A percentile compares a stretch with the other conserved stretches of the same genome.
Evolutionary conservation across 2,888 invertebrate species (phyloP).

Genomic region (Torymus tubicola): DNA sequence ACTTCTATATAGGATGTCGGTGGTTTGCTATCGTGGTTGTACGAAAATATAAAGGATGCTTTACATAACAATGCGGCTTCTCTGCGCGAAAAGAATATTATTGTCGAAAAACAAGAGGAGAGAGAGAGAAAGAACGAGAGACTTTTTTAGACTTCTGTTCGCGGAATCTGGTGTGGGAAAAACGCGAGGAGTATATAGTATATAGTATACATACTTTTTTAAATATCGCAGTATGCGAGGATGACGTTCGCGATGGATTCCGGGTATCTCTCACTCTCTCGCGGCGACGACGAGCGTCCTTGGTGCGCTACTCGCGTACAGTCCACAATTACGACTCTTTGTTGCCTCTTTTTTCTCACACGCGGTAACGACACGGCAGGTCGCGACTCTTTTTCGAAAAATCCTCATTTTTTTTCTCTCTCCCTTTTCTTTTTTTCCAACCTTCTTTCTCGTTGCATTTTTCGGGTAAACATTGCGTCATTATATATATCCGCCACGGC

Average conservation of each 20-base stretch:
- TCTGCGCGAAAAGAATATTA: too few relatives aligned
- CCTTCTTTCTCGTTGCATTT: constrained; percentile 17
- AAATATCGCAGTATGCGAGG: constrained; percentile 51
- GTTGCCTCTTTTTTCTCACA: constrained; percentile 40
- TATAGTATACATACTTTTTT: constrained; percentile 51
- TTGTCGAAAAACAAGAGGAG: not conserved
- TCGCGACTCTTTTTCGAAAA: constrained; percentile 17
- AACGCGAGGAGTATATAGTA: constrained; percentile 27
- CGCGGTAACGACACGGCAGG: not conserved
- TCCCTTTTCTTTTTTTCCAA: too few relatives aligned
- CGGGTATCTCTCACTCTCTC: constrained; percentile 26
- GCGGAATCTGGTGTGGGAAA: constrained; percentile 34
- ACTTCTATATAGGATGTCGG: too few relatives aligned
- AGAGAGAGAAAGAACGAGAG: not conserved
- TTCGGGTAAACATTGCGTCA: constrained; percentile 51
- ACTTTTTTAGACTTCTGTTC: constrained; percentile 18
- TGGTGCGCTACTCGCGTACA: constrained; percentile 17
- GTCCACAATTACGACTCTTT: constrained; percentile 52
- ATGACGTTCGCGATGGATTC: constrained; percentile 51
- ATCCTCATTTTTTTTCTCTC: not conserved
- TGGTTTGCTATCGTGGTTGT: too few relatives aligned
- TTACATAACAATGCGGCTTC: too few relatives aligned
- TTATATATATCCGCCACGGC: constrained; percentile 30
- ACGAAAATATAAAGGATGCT: too few relatives aligned
- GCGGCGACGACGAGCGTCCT: constrained; percentile 29